A percentile compares a stretch with the other conserved stretches of the same genome.
phyloP scores from a whole-genome alignment of 2,797 vertebrate genomes.

The Eidolon dupreanum region DNA sequence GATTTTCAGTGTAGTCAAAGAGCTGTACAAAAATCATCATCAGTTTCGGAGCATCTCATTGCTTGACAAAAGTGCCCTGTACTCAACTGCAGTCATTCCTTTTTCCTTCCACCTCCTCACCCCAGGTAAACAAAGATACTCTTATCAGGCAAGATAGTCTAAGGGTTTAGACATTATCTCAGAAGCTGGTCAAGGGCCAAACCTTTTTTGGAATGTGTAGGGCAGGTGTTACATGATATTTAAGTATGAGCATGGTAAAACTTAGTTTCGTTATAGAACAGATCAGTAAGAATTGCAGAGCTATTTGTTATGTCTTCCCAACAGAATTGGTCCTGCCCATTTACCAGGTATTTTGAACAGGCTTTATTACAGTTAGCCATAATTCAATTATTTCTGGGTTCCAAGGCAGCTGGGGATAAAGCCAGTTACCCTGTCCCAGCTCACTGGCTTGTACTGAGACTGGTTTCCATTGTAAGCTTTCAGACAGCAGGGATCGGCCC shows the following conservation, averaged over 20 bases:
- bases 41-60: not conserved
- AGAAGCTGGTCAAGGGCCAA: not conserved
- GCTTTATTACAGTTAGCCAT: not conserved
- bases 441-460: not conserved
- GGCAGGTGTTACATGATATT: not conserved
- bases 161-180: not conserved
- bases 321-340: not conserved
- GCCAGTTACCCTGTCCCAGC: not conserved
- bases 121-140: not conserved
- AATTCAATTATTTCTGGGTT: conserved; percentile 19
- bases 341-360: not conserved
- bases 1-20: not conserved
- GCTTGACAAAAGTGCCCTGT: not conserved
- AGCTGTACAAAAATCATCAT: not conserved
- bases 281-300: not conserved
- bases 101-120: not conserved
- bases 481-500: not conserved
- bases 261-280: not conserved
- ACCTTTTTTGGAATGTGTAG: not conserved
- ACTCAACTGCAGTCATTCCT: not conserved
- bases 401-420: not conserved
- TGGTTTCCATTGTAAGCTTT: not conserved
- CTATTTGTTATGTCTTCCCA: not conserved
- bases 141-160: not conserved
- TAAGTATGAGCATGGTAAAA: not conserved